Conservation (phyloP, 2,888 invertebrate species). For the Teleogryllus oceanicus region DNA sequence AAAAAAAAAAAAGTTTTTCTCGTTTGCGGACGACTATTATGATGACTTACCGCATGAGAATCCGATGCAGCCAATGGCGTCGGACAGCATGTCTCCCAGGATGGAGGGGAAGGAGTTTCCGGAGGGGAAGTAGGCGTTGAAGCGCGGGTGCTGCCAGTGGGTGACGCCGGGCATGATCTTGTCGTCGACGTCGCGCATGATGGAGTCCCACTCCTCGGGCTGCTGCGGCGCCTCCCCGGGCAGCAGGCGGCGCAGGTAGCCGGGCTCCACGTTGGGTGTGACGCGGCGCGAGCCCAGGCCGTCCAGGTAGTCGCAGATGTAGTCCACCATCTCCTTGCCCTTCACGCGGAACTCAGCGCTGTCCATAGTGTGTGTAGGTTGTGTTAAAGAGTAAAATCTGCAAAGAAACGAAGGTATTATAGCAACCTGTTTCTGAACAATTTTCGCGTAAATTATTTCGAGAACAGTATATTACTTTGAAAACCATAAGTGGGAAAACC, state of each 20-base stretch:
- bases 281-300: conserved; percentile 49
- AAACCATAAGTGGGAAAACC: too few species aligned
- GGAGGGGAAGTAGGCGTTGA: conserved; percentile 64
- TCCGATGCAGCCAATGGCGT: conserved; percentile 60
- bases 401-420: too few species aligned
- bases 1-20: too few species aligned
- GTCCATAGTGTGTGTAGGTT: conserved; percentile 45
- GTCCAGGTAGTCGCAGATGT: conserved; percentile 53
- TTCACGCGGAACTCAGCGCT: conserved; percentile 48
- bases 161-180: conserved; percentile 52
- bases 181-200: conserved; percentile 52
- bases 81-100: conserved; percentile 60
- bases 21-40: neutral
- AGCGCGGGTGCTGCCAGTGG: conserved; percentile 63
- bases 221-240: conserved; percentile 49
- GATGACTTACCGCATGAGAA: conserved; percentile 58
- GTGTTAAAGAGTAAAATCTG: too few species aligned
- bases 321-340: conserved; percentile 54
- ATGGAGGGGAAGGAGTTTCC: conserved; percentile 63
- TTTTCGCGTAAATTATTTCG: too few species aligned
- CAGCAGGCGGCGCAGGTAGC: conserved; percentile 50
- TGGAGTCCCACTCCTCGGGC: conserved; percentile 50
- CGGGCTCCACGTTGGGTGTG: conserved; percentile 52
- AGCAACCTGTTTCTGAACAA: too few species aligned
- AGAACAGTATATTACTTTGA: too few species aligned